phyloP scores from a whole-genome alignment of 2,113 vertebrate genomes.

The Podarcis raffonei region DNA sequence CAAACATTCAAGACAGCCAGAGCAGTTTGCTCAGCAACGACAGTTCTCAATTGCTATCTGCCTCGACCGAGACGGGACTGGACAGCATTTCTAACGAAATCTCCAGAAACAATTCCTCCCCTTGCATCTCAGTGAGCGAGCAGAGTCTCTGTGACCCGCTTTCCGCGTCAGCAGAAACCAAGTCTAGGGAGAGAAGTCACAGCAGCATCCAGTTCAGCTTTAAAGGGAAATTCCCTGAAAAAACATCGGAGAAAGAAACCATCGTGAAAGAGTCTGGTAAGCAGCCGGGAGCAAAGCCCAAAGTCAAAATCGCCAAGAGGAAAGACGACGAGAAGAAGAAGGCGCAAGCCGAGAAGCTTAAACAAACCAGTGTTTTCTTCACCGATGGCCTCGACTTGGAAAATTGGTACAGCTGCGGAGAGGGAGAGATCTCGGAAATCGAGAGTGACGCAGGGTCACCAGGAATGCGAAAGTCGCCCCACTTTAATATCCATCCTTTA shows the following conservation, averaged over 20 bases:
- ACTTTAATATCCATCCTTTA: constrained; percentile 93
- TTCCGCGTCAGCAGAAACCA: constrained; percentile 76
- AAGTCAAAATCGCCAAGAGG: constrained; percentile 89
- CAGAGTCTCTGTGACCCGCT: constrained; percentile 77
- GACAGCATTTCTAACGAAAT: constrained; percentile 85
- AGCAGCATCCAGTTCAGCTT: constrained; percentile 95
- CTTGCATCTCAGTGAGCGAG: constrained; percentile 86
- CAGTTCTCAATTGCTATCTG: constrained; percentile 68
- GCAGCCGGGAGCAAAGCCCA: constrained; percentile 92
- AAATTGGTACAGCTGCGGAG: constrained; percentile 99
- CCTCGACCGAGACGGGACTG: constrained; percentile 72
- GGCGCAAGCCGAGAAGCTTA: constrained; percentile 84
- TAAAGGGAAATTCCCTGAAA: constrained; percentile 91
- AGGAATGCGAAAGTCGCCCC: constrained; percentile 81
- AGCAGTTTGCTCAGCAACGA: constrained; percentile 64
- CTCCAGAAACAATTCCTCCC: constrained; percentile 92
- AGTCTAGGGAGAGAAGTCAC: constrained; percentile 88
- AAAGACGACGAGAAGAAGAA: constrained; percentile 93
- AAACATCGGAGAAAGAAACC: constrained; percentile 87
- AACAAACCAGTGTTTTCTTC: constrained; percentile 91
- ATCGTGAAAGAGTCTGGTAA: constrained; percentile 80
- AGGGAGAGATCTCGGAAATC: constrained; percentile 97
- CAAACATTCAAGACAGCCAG: constrained; percentile 63
- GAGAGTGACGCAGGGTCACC: constrained; percentile 95
- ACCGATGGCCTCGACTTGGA: constrained; percentile 96